A percentile compares a stretch with the other conserved stretches of the same genome.
These are phyloP conservation scores for Lasioglossum pauxillum DNA, from an alignment of 2,888 invertebrate genomes.

Conservation along the genomic window DNA sequence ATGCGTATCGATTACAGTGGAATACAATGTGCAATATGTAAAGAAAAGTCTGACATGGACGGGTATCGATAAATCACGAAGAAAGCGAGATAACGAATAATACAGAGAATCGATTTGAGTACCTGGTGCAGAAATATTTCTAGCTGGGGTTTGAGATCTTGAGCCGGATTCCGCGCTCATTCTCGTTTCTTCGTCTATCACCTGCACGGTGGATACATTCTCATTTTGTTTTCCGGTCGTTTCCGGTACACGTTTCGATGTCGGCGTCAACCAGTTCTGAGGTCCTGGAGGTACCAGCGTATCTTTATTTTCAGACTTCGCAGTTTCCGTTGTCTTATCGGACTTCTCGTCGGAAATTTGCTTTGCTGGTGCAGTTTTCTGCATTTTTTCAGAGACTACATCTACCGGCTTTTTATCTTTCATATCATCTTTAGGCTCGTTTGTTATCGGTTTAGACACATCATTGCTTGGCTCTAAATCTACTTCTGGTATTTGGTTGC, in stretches of 20 bases:
- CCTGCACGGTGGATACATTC: constrained; percentile 82
- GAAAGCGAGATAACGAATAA: constrained; percentile 10
- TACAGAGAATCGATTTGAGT: constrained; percentile 43
- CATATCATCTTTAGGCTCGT: constrained; percentile 48
- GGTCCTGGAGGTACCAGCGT: constrained; percentile 68
- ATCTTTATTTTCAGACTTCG: constrained; percentile 69
- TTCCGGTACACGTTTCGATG: constrained; percentile 76
- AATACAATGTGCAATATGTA: background rate
- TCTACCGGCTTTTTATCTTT: constrained; percentile 48
- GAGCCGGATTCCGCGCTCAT: constrained; percentile 85
- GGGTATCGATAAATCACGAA: background rate
- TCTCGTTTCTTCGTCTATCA: constrained; percentile 86
- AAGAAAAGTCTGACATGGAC: background rate
- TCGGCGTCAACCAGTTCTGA: constrained; percentile 81
- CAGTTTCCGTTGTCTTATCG: constrained; percentile 61
- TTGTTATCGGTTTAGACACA: constrained; percentile 40
- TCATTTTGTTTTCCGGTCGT: constrained; percentile 69
- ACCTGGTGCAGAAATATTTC: constrained; percentile 80
- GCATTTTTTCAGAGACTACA: constrained; percentile 40
- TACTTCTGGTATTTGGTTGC: constrained; percentile 26
- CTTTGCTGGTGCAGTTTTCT: constrained; percentile 57
- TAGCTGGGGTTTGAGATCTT: constrained; percentile 83
- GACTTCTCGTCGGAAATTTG: constrained; percentile 56
- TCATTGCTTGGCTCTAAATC: constrained; percentile 41
- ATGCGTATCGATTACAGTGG: background rate